phyloP scores from a whole-genome alignment of 23 tunicate species.

The Halocynthia roretzi region DNA sequence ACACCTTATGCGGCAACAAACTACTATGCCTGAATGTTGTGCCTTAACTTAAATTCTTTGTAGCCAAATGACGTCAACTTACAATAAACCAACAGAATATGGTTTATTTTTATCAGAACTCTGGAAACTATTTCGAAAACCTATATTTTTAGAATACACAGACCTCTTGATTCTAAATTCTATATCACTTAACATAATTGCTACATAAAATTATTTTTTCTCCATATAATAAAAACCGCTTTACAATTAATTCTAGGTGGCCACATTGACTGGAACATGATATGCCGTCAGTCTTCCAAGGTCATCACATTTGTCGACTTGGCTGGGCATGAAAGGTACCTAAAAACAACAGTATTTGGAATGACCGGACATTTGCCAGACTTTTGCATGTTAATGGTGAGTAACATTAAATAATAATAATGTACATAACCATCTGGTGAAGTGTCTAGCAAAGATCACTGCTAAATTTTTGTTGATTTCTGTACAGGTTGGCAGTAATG shows the following conservation, averaged over 20 bases:
- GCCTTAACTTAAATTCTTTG: too few relatives aligned
- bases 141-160: too few relatives aligned
- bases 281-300: conserved; percentile 90
- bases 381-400: conserved; percentile 93
- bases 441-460: background rate
- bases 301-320: conserved; percentile 96
- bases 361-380: conserved; percentile 99
- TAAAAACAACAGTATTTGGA: conserved; percentile 99
- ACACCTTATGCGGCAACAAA: too few relatives aligned
- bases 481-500: conserved; percentile 82
- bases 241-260: conserved; percentile 24
- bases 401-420: background rate
- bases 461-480: background rate
- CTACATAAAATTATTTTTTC: too few relatives aligned
- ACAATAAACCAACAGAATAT: too few relatives aligned
- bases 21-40: too few relatives aligned
- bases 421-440: background rate
- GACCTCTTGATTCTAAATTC: too few relatives aligned
- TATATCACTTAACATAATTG: too few relatives aligned
- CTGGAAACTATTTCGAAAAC: too few relatives aligned
- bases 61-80: too few relatives aligned
- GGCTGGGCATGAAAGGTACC: conserved; percentile 96
- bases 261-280: conserved; percentile 84
- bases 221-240: too few relatives aligned
- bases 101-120: too few relatives aligned